Base-by-base conservation (phyloP, 2,797 vertebrate species). In the Emydoidea blandingii region DNA sequence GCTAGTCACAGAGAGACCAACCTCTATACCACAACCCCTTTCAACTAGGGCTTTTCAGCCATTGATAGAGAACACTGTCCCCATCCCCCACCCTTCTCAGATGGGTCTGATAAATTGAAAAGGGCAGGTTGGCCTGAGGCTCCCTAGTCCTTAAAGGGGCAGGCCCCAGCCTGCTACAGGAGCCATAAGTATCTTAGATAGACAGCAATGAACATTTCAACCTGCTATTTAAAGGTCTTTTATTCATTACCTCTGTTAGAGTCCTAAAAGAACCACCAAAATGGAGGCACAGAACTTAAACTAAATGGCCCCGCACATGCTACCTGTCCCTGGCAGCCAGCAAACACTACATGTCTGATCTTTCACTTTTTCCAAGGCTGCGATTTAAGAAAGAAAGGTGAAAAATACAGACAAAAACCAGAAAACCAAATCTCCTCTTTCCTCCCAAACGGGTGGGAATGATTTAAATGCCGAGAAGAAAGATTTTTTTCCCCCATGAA, bases 331-430 rank as follows among this genome's bases (percentile, higher is more conserved):
- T 81, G 91, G 84, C 72, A 95, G 72, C 62, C 85, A 90, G 76
- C 10, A 85, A 76, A 68, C 2, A 31, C 4, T 74, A 89, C 82
- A 0, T 53, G 6, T 23, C 76, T 74, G 25, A 85, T 80, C 8
- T 86, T 92, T 91, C 81, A 78, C n/a, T 8, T 94, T 94, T 94
- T 82, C 83, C 85, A 86, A 47, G 3, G 52, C 52, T 23, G 3
- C 27, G 21, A 19, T 81, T 79, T 41, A 82, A n/a, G 37, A 0
- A 11, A 79, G 57, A 18, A 57, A 62, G 2, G 1, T 8, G 6
- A 86, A 29, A 27, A 37, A 21, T 6, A 54, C 0, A 31, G 23
- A 90, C 11, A 59, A 91, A 87, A 88, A 78, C 3, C 79, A 27
- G 2, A 0, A 0, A 83, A 53, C 0, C 0, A 29, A 11, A 79